A percentile compares a stretch with the other conserved stretches of the same genome.
phyloP scores from a whole-genome alignment of 2,888 invertebrate genomes.

The Conus canariensis region DNA sequence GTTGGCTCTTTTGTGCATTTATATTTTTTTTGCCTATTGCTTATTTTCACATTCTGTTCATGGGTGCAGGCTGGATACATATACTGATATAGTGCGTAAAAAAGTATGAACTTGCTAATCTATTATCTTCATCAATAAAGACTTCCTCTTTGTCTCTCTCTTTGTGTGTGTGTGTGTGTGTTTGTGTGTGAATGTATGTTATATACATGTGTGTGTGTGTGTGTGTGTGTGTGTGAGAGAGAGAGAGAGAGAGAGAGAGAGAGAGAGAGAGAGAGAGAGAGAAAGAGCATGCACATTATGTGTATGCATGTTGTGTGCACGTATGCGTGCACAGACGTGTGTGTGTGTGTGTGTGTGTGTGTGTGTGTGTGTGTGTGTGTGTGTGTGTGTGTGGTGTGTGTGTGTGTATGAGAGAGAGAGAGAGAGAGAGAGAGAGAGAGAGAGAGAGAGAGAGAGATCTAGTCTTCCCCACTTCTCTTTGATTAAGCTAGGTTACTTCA shows the following conservation, averaged over 20 bases:
- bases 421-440: not conserved
- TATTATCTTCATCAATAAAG: too few species aligned
- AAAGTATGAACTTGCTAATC: too few species aligned
- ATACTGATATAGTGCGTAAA: too few species aligned
- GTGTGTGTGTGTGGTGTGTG: too few species aligned
- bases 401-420: too few species aligned
- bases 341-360: conserved; percentile 27
- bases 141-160: too few species aligned
- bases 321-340: not conserved
- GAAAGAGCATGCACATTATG: not conserved
- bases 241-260: too few species aligned
- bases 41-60: not conserved
- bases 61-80: too few species aligned
- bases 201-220: conserved; percentile 26
- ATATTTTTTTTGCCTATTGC: not conserved
- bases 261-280: not conserved
- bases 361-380: not conserved
- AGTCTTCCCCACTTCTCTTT: too few species aligned
- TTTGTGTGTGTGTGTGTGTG: conserved; percentile 25
- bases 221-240: conserved; percentile 1
- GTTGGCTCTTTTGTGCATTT: not conserved
- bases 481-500: too few species aligned
- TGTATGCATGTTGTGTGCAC: not conserved
- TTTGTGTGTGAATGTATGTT: conserved; percentile 20
- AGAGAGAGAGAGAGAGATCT: not conserved